Base-by-base conservation (phyloP, 2,888 invertebrate species). In the Spicauda simplicius region DNA sequence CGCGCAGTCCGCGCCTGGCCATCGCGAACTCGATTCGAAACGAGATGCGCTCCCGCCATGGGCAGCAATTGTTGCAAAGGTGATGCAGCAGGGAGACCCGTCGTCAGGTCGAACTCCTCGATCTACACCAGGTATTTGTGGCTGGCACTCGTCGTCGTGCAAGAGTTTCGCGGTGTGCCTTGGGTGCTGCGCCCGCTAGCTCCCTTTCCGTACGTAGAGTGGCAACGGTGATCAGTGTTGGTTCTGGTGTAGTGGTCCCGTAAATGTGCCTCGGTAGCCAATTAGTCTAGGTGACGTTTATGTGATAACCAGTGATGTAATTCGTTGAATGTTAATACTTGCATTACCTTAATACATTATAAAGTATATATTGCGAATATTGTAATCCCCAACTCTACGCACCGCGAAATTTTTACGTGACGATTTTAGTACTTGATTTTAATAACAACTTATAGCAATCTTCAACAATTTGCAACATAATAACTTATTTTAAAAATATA, bases 31-130 rank as follows among this genome's bases (percentile, higher is more conserved):
- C 83, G 74, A 78, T 73, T 77, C 84, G 85, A 80, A 81, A 80
- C 82, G 83, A 82, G 77, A 88, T 91, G 91, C 80, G 86, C 87
- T 82, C 85, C 80, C 84, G 83, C 78, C 74, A 94, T 94, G 94
- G 94, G 94, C 81, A 94, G 94, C 85, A 94, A 94, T 83, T 94
- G 94, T 87, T 94, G 94, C 86, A 94, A 94, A 82, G 93, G 94
- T 81, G 94, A 94, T 82, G 90, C 93, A 72, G 90, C 91, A 74
- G 86, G 86, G 76, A 83, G 88, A 74, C 88, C 91, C 66, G 77
- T 90, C 78, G 85, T 89, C 77, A 83, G 90, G 76, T 86, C 92
- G 72, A 83, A 83, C 76, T 91, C 93, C 64, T 93, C 94, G 64
- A 90, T 88, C 76, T 93, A 93, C 88, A 87, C 81, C 89, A 93